phyloP scores from a whole-genome alignment of 1,140 invertebrate genomes.

The Leptinotarsa lineolata region DNA sequence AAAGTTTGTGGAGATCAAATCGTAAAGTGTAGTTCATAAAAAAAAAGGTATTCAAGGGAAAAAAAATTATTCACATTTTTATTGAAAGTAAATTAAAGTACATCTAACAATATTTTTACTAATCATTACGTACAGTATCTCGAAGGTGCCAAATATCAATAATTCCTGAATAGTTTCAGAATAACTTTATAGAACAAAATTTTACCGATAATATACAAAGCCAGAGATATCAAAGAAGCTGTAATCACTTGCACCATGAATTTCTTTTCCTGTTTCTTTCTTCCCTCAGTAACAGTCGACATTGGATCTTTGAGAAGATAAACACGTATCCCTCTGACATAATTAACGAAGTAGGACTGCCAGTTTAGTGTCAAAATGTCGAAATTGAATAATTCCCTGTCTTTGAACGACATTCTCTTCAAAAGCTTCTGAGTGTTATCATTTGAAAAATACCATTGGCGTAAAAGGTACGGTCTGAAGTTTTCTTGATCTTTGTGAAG shows the following conservation, averaged over 20 bases:
- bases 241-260: slow-evolving; percentile 21
- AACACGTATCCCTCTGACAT: slow-evolving; percentile 62
- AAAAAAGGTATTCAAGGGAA: no score
- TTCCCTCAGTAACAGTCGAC: slow-evolving; percentile 53
- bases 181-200: slow-evolving; percentile 31
- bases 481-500: slow-evolving; percentile 72
- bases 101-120: no score
- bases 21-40: no score
- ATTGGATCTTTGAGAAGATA: slow-evolving; percentile 66
- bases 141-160: not conserved
- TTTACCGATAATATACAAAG: slow-evolving; percentile 33
- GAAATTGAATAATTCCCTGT: slow-evolving; percentile 65
- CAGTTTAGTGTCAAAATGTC: slow-evolving; percentile 64
- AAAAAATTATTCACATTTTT: no score
- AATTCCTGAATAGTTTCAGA: slow-evolving; percentile 1
- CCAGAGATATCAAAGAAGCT: slow-evolving; percentile 8
- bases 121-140: no score
- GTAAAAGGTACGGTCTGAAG: slow-evolving; percentile 72
- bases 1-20: no score
- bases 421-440: slow-evolving; percentile 68
- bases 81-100: no score
- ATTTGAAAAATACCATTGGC: slow-evolving; percentile 73
- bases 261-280: slow-evolving; percentile 29
- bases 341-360: slow-evolving; percentile 63
- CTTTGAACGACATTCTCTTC: slow-evolving; percentile 62